Base-by-base conservation (phyloP, 2,113 vertebrate genomes). In the Lutjanus erythropterus region DNA sequence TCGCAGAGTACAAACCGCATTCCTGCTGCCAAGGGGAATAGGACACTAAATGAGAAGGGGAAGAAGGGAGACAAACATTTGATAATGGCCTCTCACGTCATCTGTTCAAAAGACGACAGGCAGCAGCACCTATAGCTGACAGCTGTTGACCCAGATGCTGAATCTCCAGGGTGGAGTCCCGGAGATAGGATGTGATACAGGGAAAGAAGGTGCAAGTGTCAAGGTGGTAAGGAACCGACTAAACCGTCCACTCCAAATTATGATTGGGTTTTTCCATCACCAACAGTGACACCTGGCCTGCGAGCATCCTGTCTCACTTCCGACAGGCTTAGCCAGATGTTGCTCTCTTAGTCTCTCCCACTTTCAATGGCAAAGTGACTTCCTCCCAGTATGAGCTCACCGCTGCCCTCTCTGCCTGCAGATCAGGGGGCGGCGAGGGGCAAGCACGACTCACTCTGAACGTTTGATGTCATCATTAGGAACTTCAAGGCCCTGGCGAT, bases 351-450 rank as follows among this genome's bases (percentile, higher is more conserved):
- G 66, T 80, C 75, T 86, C 42, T 67, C 7, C 60, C n/a, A n/a
- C 62, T 71, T 75, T 86, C 79, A 85, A 46, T 73, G 56, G 84
- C 75, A 80, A 80, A 89, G 77, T n/a, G 66, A 84, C 88, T 90
- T 91, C 89, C 91, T 86, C 82, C 59, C 69, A 81, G 64, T 70
- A 89, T 88, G 87, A 91, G 86, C 88, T 93, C 88, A 92, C 42
- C 52, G 23, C 76, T 83, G 75, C 83, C 83, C 35, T 66, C 79
- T 67, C 52, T 47, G 78, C 41, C 70, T 71, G 72, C 55, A 68
- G 79, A 87, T 88, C 71, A 70, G 66, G 56, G 85, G 68, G 66
- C 49, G 39, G 31, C 5, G 3, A 50, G 72, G 80, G 75, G 53
- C 68, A 35, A 82, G 61, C 75, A 25, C 73, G 19, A 71, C 56